A percentile compares a stretch with the other conserved stretches of the same genome.
Evolutionary conservation across 1,140 invertebrate genomes (phyloP).

Genomic region (Watersipora subatra): DNA sequence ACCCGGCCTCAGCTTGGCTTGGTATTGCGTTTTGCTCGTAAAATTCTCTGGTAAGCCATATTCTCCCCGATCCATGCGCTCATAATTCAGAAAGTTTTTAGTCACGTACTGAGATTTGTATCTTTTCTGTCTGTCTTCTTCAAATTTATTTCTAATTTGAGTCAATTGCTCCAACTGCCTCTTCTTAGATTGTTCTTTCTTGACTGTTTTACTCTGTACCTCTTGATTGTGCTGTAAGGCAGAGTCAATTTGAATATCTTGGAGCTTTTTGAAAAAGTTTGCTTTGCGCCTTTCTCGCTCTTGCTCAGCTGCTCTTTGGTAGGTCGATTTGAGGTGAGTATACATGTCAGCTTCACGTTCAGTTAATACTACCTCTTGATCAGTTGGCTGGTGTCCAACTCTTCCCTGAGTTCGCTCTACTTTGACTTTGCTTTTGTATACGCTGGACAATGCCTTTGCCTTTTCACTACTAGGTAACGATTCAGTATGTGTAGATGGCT

Average conservation of each 20-base stretch:
- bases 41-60: constrained; percentile 22
- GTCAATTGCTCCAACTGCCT: constrained; percentile 18
- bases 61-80: constrained; percentile 17
- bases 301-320: neutral
- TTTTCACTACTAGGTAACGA: neutral
- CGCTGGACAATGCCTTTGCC: neutral
- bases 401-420: neutral
- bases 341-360: neutral
- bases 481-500: neutral
- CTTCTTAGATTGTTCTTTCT: constrained; percentile 13
- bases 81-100: constrained; percentile 18
- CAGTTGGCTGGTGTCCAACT: neutral
- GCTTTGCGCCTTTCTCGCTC: constrained; percentile 12
- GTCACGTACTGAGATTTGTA: constrained; percentile 26
- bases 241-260: constrained; percentile 14
- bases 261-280: constrained; percentile 18
- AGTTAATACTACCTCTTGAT: neutral
- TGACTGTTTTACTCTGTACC: constrained; percentile 10
- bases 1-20: neutral
- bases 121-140: constrained; percentile 18
- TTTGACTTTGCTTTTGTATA: neutral
- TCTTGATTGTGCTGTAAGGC: constrained; percentile 14
- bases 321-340: neutral
- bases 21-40: constrained; percentile 11
- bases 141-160: constrained; percentile 17